Base-by-base conservation (phyloP, 2,888 invertebrate species). In the Xestia sexstrigata region DNA sequence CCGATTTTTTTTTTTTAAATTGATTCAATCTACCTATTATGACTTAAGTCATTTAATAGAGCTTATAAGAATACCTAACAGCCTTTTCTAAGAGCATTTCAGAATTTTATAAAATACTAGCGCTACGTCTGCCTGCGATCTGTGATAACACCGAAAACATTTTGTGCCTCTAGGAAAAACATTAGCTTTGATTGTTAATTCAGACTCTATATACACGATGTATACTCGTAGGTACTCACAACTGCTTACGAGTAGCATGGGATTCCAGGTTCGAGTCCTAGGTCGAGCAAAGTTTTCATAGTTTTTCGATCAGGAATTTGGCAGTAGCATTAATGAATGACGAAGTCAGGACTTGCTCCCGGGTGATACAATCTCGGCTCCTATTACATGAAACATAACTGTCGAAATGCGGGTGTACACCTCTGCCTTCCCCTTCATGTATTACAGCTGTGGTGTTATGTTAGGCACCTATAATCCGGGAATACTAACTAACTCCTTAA, bases 111-210 rank as follows among this genome's bases (percentile, higher is more conserved):
- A n/a, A n/a, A n/a, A n/a, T n/a, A n/a, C n/a, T n/a, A n/a, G 35
- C 8, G 20, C 6, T 20, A 20, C 3, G 9, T 20, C 26, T 20
- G 30, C 9, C 30, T 4, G 20, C 30, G 20, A 20, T 35, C 30
- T 26, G 15, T 13, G 58, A 26, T 58, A 15, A 58, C 58, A 9
- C 30, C 6, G 58, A 26, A 26, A 15, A 58, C 15, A 20, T 58
- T 76, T 39, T n/a, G 23, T 60, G 62, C 30, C 47, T 49, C 63
- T 45, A 52, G 52, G n/a, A 63, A 65, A 23, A 52, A 45, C n/a
- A 70, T 75, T 76, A 30, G 35, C 58, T 76, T 42, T 30, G 47
- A 67, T 23, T 35, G 42, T 66, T 67, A 8, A 49, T 71, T n/a
- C 20, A 62, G 30, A 20, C 20, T 35, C 20, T n/a, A 65, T 39